A percentile compares a stretch with the other conserved stretches of the same genome.
phyloP scores from a whole-genome alignment of 2,113 vertebrate species.

The Rhinolophus ferrumequinum region DNA sequence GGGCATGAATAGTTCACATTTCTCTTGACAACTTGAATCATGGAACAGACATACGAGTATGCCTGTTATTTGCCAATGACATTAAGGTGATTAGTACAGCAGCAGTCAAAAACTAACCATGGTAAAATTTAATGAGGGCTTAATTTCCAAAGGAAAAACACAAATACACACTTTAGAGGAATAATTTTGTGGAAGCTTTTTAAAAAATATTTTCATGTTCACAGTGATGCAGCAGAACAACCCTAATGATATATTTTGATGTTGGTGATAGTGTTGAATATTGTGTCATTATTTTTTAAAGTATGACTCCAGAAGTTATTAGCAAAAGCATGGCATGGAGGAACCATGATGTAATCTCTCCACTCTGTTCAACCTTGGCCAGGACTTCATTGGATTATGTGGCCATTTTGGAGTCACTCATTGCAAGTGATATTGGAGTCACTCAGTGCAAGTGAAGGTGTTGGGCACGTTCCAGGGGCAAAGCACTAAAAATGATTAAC shows the following conservation, averaged over 20 bases:
- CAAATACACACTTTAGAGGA: not conserved
- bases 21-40: conserved; percentile 22
- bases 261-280: not conserved
- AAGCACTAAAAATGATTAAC: not conserved
- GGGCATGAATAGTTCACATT: not conserved
- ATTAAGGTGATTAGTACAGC: not conserved
- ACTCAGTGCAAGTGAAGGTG: not conserved
- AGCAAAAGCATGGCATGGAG: not conserved
- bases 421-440: not conserved
- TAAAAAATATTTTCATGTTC: not conserved
- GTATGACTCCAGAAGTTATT: not conserved
- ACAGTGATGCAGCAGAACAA: not conserved
- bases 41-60: not conserved
- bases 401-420: not conserved
- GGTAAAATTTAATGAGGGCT: conserved; percentile 3
- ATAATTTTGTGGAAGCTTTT: not conserved
- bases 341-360: not conserved
- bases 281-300: conserved; percentile 7
- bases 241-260: not conserved
- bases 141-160: not conserved
- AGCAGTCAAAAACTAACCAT: not conserved
- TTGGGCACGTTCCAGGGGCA: not conserved
- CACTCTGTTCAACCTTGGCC: not conserved
- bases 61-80: not conserved
- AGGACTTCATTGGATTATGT: not conserved